A percentile compares a stretch with the other conserved stretches of the same genome.
Evolutionary conservation across 2,113 vertebrate species (phyloP).

Genomic region (Scomber japonicus): DNA sequence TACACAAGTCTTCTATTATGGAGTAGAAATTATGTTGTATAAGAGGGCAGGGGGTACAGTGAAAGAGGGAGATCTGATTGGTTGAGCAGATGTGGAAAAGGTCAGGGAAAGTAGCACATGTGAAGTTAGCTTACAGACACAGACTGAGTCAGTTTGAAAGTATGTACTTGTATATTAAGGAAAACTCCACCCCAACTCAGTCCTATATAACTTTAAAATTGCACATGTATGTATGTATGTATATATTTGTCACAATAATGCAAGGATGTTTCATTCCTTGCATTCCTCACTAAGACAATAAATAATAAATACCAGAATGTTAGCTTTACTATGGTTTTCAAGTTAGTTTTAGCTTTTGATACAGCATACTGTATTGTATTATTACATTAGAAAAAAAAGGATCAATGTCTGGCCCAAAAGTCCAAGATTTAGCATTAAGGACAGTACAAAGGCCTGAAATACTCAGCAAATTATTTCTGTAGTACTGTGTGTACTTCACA

Average conservation of each 20-base stretch:
- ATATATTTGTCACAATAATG: background rate
- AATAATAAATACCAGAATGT: background rate
- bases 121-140: slow-evolving; percentile 56
- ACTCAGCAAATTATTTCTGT: background rate
- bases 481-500: background rate
- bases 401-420: background rate
- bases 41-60: slow-evolving; percentile 67
- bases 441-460: background rate
- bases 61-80: slow-evolving; percentile 65
- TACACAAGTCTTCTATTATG: slow-evolving; percentile 90
- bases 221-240: background rate
- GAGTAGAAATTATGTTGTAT: slow-evolving; percentile 86
- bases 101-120: slow-evolving; percentile 25
- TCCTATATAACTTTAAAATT: background rate
- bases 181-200: slow-evolving; percentile 31
- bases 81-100: slow-evolving; percentile 67
- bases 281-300: background rate
- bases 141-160: slow-evolving; percentile 55
- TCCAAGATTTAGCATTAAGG: background rate
- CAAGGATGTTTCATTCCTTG: background rate
- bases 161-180: slow-evolving; percentile 51
- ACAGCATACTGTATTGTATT: background rate
- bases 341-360: background rate
- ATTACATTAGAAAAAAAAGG: background rate
- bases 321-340: background rate